Percentiles rank a stretch among this genome's conserved stretches.
Evolutionary conservation across 37 sponge, comb jelly and placozoan genomes (phyloP).

Genomic region (Corticium candelabrum): DNA sequence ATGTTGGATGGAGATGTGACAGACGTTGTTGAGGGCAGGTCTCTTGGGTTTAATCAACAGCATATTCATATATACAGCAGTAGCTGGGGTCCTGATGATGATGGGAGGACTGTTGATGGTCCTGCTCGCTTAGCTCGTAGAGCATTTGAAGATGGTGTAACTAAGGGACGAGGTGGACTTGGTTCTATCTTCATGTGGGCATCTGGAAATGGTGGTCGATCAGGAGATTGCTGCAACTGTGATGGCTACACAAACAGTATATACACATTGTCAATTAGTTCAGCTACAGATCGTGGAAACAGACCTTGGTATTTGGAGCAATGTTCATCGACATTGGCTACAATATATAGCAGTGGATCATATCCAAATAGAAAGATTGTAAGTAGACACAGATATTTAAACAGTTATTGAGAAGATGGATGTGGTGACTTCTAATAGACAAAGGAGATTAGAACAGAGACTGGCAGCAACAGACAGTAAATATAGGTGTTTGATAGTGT

Average conservation of each 20-base stretch:
- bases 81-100: conserved; percentile 97
- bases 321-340: conserved; percentile 58
- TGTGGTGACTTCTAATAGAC: too few species aligned
- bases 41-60: conserved; percentile 72
- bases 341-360: not conserved
- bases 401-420: too few species aligned
- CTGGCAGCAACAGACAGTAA: too few species aligned
- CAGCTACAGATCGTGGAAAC: conserved; percentile 55
- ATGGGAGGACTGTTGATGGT: conserved; percentile 94
- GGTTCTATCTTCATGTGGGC: conserved; percentile 99
- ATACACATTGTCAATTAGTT: conserved; percentile 78
- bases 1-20: conserved; percentile 97
- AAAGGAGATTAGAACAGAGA: too few species aligned
- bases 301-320: conserved; percentile 92
- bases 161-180: conserved; percentile 65
- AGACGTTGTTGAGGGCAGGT: conserved; percentile 80
- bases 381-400: conserved; percentile 1
- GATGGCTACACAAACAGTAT: conserved; percentile 94
- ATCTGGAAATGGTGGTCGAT: conserved; percentile 89
- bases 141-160: conserved; percentile 59
- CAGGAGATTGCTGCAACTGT: conserved; percentile 85
- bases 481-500: too few species aligned
- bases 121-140: conserved; percentile 74
- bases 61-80: conserved; percentile 96
- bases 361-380: not conserved